Conservation (phyloP, 1,140 invertebrate genomes). For the Subanguina moxae region DNA sequence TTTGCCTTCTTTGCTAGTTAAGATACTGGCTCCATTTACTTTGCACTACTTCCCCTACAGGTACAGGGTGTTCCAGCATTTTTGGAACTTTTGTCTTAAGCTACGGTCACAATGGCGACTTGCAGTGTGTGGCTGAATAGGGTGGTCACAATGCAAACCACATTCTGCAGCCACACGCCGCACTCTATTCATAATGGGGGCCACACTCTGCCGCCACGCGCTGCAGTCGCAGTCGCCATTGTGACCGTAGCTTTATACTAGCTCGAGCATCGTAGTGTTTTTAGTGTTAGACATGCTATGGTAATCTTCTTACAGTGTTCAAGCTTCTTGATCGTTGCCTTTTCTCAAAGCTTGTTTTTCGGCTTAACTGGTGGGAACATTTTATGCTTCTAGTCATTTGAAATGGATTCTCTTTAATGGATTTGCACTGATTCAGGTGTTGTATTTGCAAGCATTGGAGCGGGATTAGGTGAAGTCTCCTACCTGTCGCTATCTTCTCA, state of each 20-base stretch:
- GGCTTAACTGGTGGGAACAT: slow-evolving; percentile 29
- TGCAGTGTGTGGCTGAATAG: too few relatives aligned
- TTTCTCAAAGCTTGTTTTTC: slow-evolving; percentile 26
- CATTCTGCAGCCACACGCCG: too few relatives aligned
- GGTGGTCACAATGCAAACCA: too few relatives aligned
- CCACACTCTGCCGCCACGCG: too few relatives aligned
- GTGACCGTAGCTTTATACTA: too few relatives aligned
- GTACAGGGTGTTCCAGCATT: too few relatives aligned
- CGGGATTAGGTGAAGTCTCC: slow-evolving; percentile 44
- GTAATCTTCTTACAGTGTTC: slow-evolving; percentile 12
- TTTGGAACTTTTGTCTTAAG: not conserved
- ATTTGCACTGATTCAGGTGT: slow-evolving; percentile 29
- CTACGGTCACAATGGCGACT: not conserved
- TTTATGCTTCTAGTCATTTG: not conserved
- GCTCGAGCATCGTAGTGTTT: not conserved
- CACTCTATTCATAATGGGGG: too few relatives aligned
- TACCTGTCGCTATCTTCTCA: slow-evolving; percentile 47
- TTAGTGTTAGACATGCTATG: not conserved
- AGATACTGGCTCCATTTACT: slow-evolving; percentile 41
- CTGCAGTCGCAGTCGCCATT: too few relatives aligned
- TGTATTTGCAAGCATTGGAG: slow-evolving; percentile 45
- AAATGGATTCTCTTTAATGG: not conserved
- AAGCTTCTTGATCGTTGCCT: slow-evolving; percentile 39
- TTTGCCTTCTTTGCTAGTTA: slow-evolving; percentile 40
- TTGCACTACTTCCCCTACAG: slow-evolving; percentile 35